These are phyloP conservation scores for Lycaena phlaeas DNA, from an alignment of 2,888 invertebrate genomes.

Conservation along the genomic window DNA sequence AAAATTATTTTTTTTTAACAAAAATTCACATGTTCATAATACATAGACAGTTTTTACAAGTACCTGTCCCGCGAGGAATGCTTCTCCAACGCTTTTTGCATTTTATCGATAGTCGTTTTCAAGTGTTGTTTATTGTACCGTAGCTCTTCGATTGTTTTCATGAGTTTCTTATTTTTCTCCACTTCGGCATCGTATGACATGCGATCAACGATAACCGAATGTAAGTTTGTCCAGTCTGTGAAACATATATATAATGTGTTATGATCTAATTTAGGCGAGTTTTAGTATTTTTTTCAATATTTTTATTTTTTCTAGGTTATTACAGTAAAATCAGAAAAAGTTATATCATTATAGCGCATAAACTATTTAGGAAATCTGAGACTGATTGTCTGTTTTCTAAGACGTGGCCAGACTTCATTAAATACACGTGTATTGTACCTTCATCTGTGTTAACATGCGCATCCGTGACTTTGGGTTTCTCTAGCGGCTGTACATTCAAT, in stretches of 20 bases:
- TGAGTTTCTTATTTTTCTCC: constrained; percentile 58
- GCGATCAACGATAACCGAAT: constrained; percentile 59
- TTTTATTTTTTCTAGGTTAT: no score
- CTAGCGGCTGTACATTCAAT: constrained; percentile 19
- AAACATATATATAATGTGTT: no score
- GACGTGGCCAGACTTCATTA: no score
- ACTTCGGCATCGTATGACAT: constrained; percentile 64
- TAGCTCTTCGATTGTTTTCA: constrained; percentile 51
- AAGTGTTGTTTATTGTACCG: constrained; percentile 66
- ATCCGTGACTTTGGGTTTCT: constrained; percentile 28
- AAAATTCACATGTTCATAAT: no score
- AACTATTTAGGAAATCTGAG: no score
- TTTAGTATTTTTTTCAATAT: no score
- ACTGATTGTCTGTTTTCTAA: no score
- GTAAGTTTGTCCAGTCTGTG: constrained; percentile 57
- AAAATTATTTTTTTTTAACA: no score
- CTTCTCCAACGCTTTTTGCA: constrained; percentile 47
- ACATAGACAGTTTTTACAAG: no score
- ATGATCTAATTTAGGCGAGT: no score
- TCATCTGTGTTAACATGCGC: constrained; percentile 55
- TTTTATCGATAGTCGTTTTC: constrained; percentile 37
- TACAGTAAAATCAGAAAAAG: no score
- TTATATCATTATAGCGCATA: no score
- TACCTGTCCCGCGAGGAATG: constrained; percentile 28
- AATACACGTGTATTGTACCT: constrained; percentile 41